Evolutionary conservation across 2,888 invertebrate species (phyloP).

Genomic region (Coenonympha arcania): DNA sequence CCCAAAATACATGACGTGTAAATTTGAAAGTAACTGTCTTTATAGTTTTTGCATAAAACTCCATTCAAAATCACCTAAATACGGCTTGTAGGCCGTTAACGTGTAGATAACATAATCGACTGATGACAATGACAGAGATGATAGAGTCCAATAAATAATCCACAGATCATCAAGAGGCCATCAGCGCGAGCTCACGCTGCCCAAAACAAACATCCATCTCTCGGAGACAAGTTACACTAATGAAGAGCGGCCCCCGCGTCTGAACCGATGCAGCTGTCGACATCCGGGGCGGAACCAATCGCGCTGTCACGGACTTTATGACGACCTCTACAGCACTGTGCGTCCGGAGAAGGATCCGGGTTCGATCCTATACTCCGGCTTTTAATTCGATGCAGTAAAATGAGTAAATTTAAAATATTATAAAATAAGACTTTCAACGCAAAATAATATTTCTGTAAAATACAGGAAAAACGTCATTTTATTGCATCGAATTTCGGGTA

Average conservation of each 20-base stretch:
- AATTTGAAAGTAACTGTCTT: no score
- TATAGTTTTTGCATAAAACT: no score
- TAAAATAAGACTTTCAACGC: no score
- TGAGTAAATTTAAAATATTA: no score
- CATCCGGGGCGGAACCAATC: constrained; percentile 71
- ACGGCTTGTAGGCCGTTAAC: no score
- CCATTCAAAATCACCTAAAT: no score
- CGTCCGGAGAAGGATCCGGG: neutral
- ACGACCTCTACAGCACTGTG: neutral
- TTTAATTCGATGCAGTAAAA: no score
- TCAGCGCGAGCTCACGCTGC: constrained; percentile 55
- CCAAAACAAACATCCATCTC: constrained; percentile 74
- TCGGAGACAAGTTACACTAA: constrained; percentile 70
- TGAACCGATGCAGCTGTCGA: constrained; percentile 71
- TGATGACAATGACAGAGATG: neutral
- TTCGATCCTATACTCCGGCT: neutral
- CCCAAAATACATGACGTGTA: no score
- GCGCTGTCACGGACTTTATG: constrained; percentile 26
- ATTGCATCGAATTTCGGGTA: no score
- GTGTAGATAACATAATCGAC: neutral
- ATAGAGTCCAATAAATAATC: constrained; percentile 23
- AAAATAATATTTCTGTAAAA: no score
- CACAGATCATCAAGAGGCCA: constrained; percentile 67
- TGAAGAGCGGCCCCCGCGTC: constrained; percentile 69
- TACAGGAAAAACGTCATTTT: no score